Evolutionary conservation across 2,113 vertebrate species (phyloP).

Genomic region (Trinectes maculatus): DNA sequence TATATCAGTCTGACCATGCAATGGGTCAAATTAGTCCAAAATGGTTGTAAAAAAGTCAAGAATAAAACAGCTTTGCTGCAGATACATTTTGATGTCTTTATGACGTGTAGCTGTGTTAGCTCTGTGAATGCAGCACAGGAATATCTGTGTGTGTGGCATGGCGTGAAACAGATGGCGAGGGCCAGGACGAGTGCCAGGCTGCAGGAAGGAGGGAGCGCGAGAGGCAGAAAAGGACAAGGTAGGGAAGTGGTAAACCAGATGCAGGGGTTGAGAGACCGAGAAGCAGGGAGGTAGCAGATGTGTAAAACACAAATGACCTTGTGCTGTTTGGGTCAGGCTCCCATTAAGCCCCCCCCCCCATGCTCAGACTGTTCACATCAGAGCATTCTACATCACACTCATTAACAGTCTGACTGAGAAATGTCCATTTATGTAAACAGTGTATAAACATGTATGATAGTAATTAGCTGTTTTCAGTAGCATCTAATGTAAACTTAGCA

Average conservation of each 20-base stretch:
- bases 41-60: no score
- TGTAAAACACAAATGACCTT: constrained; percentile 73
- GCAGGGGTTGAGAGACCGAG: constrained; percentile 47
- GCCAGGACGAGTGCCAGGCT: constrained; percentile 70
- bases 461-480: no score
- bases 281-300: constrained; percentile 65
- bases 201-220: constrained; percentile 49
- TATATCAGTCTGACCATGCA: no score
- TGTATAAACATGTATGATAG: no score
- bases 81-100: neutral
- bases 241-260: constrained; percentile 51
- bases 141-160: constrained; percentile 44
- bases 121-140: neutral
- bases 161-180: constrained; percentile 72
- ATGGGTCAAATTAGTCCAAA: no score
- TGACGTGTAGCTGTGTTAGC: neutral
- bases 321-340: constrained; percentile 50
- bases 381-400: constrained; percentile 69
- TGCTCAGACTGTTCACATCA: constrained; percentile 47
- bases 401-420: constrained; percentile 76
- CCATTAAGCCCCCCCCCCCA: constrained; percentile 43
- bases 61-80: neutral
- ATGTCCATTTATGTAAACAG: constrained; percentile 75
- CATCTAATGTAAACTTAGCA: neutral
- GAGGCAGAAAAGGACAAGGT: constrained; percentile 53